Percentiles rank a stretch among this genome's conserved stretches.
These are phyloP conservation scores for Horisme vitalbata DNA, from an alignment of 2,888 invertebrate species.

Conservation along the genomic window DNA sequence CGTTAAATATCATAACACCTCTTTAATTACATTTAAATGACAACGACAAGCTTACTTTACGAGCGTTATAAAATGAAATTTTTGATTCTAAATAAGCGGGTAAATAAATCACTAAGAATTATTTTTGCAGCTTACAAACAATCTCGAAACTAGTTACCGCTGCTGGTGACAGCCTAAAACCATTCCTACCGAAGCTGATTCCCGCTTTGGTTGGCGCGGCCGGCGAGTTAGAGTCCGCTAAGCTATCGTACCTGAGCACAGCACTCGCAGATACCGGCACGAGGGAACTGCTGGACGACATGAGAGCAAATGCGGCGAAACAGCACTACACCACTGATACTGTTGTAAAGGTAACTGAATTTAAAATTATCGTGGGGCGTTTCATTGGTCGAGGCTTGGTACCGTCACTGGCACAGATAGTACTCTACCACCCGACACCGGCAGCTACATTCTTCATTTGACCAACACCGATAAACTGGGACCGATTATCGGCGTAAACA, in stretches of 20 bases:
- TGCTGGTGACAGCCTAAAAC: constrained; percentile 90
- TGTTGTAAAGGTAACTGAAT: constrained; percentile 90
- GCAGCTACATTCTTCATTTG: no score
- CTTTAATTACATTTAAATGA: no score
- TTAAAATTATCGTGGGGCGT: no score
- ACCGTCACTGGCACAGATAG: no score
- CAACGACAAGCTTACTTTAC: no score
- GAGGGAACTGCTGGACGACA: constrained; percentile 90
- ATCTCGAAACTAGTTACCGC: constrained; percentile 92
- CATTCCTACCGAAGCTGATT: constrained; percentile 90
- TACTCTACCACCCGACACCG: no score
- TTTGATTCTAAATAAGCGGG: no score
- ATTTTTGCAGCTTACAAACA: constrained; percentile 86
- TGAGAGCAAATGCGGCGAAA: constrained; percentile 90
- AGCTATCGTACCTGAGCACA: constrained; percentile 91
- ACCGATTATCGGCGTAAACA: no score
- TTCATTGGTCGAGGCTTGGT: no score
- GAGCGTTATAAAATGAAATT: no score
- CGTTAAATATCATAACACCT: no score
- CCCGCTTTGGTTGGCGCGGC: constrained; percentile 93
- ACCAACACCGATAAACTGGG: no score
- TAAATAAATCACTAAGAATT: background rate
- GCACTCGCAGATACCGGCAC: constrained; percentile 86
- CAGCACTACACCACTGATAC: constrained; percentile 95
- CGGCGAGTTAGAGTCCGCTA: constrained; percentile 92